These are phyloP conservation scores for Pantherophis guttatus DNA, from an alignment of 2,113 vertebrate species.

Conservation along the genomic window DNA sequence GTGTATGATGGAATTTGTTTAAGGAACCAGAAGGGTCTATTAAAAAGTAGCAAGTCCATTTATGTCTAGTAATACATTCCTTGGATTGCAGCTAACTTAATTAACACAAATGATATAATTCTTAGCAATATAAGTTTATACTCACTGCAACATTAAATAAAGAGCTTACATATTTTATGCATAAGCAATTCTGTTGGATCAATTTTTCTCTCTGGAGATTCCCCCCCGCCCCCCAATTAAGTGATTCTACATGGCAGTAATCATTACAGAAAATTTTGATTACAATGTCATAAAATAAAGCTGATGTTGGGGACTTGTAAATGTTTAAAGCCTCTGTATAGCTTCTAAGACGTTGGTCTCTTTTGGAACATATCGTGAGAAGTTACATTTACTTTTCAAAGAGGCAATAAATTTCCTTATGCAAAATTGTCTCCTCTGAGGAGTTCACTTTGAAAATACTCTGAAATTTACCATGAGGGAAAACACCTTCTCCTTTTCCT, in stretches of 20 bases:
- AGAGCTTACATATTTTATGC: neutral
- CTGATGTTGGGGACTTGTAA: neutral
- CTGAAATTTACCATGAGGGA: neutral
- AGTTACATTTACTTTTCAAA: conserved; percentile 9
- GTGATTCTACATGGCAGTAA: neutral
- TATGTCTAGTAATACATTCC: neutral
- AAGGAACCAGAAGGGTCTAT: neutral
- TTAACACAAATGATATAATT: neutral
- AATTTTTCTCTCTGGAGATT: neutral
- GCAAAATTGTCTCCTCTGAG: neutral
- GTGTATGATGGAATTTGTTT: neutral
- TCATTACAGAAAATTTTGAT: neutral
- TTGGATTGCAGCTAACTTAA: neutral
- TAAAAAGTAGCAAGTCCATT: neutral
- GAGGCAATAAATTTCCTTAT: conserved; percentile 9
- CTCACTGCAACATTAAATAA: neutral
- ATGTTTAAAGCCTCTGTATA: conserved; percentile 1
- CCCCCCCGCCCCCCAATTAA: neutral
- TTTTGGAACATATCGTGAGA: conserved; percentile 27
- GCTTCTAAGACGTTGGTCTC: conserved; percentile 6
- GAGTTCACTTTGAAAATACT: neutral
- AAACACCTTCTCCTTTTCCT: neutral
- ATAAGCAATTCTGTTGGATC: neutral
- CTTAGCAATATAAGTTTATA: neutral
- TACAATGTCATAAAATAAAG: neutral